Base-by-base conservation (phyloP, 1,140 invertebrate species). In the Matsumurasca onukii region DNA sequence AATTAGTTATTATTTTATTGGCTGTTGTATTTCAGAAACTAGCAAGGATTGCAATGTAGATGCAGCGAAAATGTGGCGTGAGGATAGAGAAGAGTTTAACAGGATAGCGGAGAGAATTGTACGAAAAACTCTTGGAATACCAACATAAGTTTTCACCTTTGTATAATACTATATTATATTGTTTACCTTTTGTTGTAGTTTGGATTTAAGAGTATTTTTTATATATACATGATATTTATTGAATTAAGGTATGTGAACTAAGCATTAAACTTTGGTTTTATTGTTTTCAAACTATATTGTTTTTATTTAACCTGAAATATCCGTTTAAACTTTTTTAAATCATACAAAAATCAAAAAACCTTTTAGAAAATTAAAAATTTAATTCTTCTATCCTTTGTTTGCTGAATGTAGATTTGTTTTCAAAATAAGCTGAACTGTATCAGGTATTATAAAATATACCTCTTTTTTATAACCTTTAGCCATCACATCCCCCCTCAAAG, bases 1-100 rank as follows among this genome's bases (percentile, higher is more conserved):
- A n/a, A n/a, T n/a, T n/a, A n/a, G n/a, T n/a, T n/a, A n/a, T n/a
- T n/a, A n/a, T n/a, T 51, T 51, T 51, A 20, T 51, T 3, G n/a
- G 17, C 49, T 51, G n/a, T 20, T 51, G 5, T 5, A n/a, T 81
- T 83, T 15, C 77, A 91, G 98, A 99, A 80, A 98, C 98, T 2
- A 99, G 99, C 82, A 97, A 98, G 79, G 98, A 99, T 80, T 98
- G 98, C 0, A 99, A 99, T 83, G 97, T 99, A 0, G 98, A 99
- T 82, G 98, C 98, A 3, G 97, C 98, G 0, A 99, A 99, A 83
- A 98, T 98, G 92, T 99, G 97, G 97, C 82, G 98, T 68, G 97
- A 99, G 78, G 90, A 99, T 79, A 82, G 97, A 31, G 85, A 89
- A 24, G 91, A 98, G 80, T 99, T 99, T 80, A 93, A 98, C 74